Conservation (phyloP, 2,797 vertebrate species). For the Presbytis comata region DNA sequence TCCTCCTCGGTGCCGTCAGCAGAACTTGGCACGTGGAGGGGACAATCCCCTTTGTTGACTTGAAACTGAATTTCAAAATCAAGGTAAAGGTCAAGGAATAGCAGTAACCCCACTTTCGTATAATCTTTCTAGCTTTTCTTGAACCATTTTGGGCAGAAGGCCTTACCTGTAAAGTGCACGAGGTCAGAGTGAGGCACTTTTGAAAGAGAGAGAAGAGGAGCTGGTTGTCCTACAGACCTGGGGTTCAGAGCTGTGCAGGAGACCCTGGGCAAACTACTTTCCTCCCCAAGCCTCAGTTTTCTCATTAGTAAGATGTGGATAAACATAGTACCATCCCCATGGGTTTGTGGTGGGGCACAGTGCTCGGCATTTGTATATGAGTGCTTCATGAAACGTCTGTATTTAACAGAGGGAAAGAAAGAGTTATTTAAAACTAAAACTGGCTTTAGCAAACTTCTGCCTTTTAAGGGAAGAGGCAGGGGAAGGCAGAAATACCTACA, state of each 20-base stretch:
- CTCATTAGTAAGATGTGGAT: not conserved
- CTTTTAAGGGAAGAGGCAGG: slow-evolving; percentile 42
- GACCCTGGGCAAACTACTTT: not conserved
- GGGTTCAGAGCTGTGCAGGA: not conserved
- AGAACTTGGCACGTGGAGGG: not conserved
- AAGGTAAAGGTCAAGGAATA: not conserved
- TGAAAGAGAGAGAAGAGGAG: not conserved
- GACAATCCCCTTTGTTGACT: not conserved
- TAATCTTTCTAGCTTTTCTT: not conserved
- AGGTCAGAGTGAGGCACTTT: not conserved
- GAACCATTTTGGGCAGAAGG: not conserved
- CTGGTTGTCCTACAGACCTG: not conserved
- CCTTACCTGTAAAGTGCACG: not conserved
- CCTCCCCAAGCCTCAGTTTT: not conserved
- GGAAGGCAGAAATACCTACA: not conserved
- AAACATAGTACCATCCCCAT: not conserved
- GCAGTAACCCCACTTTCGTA: not conserved
- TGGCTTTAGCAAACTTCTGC: not conserved
- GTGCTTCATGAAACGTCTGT: not conserved
- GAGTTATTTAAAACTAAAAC: slow-evolving; percentile 46
- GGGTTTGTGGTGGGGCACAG: not conserved
- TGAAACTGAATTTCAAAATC: not conserved
- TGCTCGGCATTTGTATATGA: not conserved
- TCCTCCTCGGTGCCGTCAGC: accelerated
- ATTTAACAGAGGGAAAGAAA: not conserved